A percentile compares a stretch with the other conserved stretches of the same genome.
Evolutionary conservation across 2,888 invertebrate genomes (phyloP).

Genomic region (Archips xylosteana): DNA sequence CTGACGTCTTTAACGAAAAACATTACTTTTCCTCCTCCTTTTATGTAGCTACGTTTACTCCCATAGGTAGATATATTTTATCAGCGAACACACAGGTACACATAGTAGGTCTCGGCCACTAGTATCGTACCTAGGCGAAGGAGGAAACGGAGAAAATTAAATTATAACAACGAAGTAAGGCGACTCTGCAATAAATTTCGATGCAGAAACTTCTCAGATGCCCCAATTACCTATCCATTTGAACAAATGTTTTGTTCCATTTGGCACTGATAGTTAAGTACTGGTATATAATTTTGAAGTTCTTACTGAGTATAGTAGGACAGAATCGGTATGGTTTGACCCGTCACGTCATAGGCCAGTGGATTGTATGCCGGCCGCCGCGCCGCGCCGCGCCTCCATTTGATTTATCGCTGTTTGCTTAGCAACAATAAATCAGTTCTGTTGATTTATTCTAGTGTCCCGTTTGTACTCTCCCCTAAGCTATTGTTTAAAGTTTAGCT

Average conservation of each 20-base stretch:
- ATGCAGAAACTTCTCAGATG: slow-evolving; percentile 43
- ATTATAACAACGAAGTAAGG: slow-evolving; percentile 64
- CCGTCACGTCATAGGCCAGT: slow-evolving; percentile 7
- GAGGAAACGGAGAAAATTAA: slow-evolving; percentile 51
- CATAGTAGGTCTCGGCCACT: not conserved
- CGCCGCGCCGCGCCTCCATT: slow-evolving; percentile 45
- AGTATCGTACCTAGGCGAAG: not conserved
- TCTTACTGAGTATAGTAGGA: not conserved
- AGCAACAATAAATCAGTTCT: slow-evolving; percentile 70
- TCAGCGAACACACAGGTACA: no score
- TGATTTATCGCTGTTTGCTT: slow-evolving; percentile 77
- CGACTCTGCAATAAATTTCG: slow-evolving; percentile 56
- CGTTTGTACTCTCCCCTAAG: slow-evolving; percentile 49
- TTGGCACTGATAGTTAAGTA: not conserved
- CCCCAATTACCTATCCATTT: slow-evolving; percentile 4
- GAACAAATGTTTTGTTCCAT: not conserved
- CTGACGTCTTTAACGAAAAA: not conserved
- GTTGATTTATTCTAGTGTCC: slow-evolving; percentile 67
- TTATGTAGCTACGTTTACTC: not conserved
- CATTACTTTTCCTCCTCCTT: not conserved
- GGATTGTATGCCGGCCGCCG: slow-evolving; percentile 43
- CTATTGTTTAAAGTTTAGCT: slow-evolving; percentile 42
- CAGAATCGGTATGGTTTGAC: not conserved
- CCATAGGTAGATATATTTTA: no score
- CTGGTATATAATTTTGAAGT: not conserved